phyloP scores from a whole-genome alignment of 2,797 vertebrate species.

The Oryzias dopingdopingensis region DNA sequence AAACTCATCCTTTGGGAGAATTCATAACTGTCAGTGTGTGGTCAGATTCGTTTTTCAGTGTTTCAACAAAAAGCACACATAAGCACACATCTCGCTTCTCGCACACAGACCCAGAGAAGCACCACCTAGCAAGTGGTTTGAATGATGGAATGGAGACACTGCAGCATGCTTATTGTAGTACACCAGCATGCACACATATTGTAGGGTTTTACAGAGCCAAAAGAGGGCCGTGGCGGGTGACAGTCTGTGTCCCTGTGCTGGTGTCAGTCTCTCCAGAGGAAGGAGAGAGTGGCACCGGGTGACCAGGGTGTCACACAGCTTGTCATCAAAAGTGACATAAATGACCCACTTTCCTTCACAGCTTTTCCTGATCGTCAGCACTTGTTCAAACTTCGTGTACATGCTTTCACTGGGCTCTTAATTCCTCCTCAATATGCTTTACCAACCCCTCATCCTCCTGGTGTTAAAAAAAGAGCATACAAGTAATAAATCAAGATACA shows the following conservation, averaged over 20 bases:
- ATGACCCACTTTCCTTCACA: constrained; percentile 52
- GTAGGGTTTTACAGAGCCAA: constrained; percentile 17
- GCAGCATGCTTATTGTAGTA: constrained; percentile 8
- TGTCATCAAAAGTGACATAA: constrained; percentile 68
- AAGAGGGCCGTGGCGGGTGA: constrained; percentile 42
- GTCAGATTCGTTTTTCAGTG: constrained; percentile 35
- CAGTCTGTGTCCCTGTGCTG: constrained; percentile 57
- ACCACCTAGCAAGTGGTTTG: constrained; percentile 37
- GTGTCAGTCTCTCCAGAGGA: constrained; percentile 59
- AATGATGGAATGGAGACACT: constrained; percentile 33
- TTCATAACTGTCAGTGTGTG: constrained; percentile 63
- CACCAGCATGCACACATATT: constrained; percentile 15
- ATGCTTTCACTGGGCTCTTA: constrained; percentile 10
- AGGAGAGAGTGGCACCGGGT: constrained; percentile 52
- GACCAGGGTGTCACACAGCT: constrained; percentile 53
- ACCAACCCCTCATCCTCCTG: not conserved
- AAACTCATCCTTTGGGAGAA: constrained; percentile 30
- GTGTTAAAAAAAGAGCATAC: not conserved
- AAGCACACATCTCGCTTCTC: constrained; percentile 18
- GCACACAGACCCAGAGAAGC: constrained; percentile 20
- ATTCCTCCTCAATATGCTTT: not conserved
- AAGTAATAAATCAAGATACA: constrained; percentile 3
- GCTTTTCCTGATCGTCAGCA: constrained; percentile 6
- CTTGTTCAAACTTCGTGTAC: constrained; percentile 9
- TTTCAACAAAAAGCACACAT: constrained; percentile 35